These are phyloP conservation scores for Hybognathus amarus DNA, from an alignment of 2,797 vertebrate species.

Conservation along the genomic window DNA sequence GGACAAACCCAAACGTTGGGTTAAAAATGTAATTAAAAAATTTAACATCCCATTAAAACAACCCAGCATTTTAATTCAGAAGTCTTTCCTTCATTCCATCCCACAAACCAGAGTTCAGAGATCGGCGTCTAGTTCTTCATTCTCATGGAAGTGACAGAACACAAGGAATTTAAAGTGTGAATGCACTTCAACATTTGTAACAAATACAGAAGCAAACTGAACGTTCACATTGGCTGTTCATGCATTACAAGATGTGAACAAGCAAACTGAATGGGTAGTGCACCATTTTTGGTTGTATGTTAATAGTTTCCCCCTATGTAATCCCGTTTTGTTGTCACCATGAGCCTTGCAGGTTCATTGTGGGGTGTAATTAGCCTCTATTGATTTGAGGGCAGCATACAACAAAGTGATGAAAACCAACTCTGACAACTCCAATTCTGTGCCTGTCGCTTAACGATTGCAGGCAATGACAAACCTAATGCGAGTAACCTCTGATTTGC, in stretches of 20 bases:
- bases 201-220: background rate
- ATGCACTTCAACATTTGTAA: background rate
- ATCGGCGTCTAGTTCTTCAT: background rate
- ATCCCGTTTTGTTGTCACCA: slow-evolving; percentile 49
- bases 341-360: slow-evolving; percentile 43
- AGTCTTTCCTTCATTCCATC: too few species aligned
- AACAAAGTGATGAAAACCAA: slow-evolving; percentile 69
- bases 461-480: slow-evolving; percentile 58
- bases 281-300: background rate
- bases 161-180: background rate
- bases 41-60: too few species aligned
- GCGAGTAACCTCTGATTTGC: slow-evolving; percentile 58
- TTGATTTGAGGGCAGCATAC: slow-evolving; percentile 63
- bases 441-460: slow-evolving; percentile 59
- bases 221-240: background rate
- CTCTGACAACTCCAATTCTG: slow-evolving; percentile 69
- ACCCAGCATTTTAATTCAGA: too few species aligned
- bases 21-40: too few species aligned
- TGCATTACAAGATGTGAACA: background rate
- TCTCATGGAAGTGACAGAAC: background rate
- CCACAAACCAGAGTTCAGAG: background rate
- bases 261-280: background rate
- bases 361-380: slow-evolving; percentile 68
- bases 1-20: too few species aligned
- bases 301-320: background rate